Conservation (phyloP, 1,140 invertebrate species). For the Popillia japonica region DNA sequence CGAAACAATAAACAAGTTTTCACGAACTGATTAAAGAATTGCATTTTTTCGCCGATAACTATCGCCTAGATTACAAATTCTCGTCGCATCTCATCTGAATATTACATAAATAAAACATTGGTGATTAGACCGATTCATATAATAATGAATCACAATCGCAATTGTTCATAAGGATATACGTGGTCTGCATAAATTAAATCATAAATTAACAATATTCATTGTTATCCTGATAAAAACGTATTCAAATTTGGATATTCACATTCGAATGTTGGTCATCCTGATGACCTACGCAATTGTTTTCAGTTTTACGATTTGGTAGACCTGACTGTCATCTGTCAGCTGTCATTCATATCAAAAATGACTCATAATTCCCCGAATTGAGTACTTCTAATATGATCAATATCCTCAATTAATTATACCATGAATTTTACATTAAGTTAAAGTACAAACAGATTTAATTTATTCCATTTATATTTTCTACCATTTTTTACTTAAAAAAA, state of each 20-base stretch:
- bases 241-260: not conserved
- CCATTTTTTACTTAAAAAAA: not conserved
- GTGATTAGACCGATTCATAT: constrained; percentile 16
- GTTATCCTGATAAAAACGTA: not conserved
- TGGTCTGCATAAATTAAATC: constrained; percentile 23
- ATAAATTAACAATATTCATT: no score
- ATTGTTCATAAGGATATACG: constrained; percentile 23
- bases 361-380: not conserved
- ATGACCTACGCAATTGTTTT: not conserved
- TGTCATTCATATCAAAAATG: not conserved
- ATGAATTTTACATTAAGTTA: not conserved
- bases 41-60: not conserved
- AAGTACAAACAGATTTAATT: not conserved
- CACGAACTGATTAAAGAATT: not conserved
- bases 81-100: constrained; percentile 5
- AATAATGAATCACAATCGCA: not conserved
- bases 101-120: not conserved
- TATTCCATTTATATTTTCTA: not conserved
- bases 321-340: no score
- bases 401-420: not conserved
- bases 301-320: not conserved
- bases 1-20: constrained; percentile 1
- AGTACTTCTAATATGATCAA: not conserved
- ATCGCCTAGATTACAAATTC: not conserved
- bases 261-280: not conserved